Percentiles rank a stretch among this genome's conserved stretches.
Evolutionary conservation across 2,888 invertebrate genomes (phyloP).

Genomic region (Epirrhoe alternata): DNA sequence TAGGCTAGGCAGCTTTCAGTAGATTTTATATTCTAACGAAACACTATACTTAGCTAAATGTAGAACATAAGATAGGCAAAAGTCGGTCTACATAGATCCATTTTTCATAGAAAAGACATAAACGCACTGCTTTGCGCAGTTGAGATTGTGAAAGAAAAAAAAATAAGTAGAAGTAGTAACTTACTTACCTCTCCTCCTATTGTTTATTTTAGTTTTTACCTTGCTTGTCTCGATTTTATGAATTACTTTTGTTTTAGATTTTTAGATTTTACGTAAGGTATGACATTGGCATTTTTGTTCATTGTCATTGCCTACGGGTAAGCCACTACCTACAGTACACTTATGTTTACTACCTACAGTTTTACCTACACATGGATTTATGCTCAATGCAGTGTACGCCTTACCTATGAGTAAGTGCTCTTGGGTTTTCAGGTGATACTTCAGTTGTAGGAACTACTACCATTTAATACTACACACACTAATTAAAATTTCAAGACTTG

Average conservation of each 20-base stretch:
- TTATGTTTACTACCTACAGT: constrained; percentile 1
- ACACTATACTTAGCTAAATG: too few relatives aligned
- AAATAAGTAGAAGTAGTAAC: not conserved
- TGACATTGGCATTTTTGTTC: constrained; percentile 37
- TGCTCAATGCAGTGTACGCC: not conserved
- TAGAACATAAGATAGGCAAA: not conserved
- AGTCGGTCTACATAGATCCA: not conserved
- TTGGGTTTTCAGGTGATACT: not conserved
- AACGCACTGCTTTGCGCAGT: constrained; percentile 36
- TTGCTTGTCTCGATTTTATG: too few relatives aligned
- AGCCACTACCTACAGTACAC: constrained; percentile 17
- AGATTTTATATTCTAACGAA: too few relatives aligned
- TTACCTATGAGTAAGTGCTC: not conserved
- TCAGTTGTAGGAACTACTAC: not conserved
- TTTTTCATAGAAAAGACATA: constrained; percentile 45
- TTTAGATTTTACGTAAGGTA: not conserved
- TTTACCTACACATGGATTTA: not conserved
- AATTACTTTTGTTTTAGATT: too few relatives aligned
- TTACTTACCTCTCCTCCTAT: not conserved
- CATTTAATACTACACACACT: too few relatives aligned
- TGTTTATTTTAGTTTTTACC: not conserved
- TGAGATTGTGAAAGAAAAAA: not conserved
- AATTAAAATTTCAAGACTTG: too few relatives aligned
- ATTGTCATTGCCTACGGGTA: constrained; percentile 23
- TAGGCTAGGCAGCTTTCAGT: too few relatives aligned